Evolutionary conservation across 2,888 invertebrate genomes (phyloP), one percentile per base, ranked within the genome.

Genomic region (Apotomis turbidana): DNA sequence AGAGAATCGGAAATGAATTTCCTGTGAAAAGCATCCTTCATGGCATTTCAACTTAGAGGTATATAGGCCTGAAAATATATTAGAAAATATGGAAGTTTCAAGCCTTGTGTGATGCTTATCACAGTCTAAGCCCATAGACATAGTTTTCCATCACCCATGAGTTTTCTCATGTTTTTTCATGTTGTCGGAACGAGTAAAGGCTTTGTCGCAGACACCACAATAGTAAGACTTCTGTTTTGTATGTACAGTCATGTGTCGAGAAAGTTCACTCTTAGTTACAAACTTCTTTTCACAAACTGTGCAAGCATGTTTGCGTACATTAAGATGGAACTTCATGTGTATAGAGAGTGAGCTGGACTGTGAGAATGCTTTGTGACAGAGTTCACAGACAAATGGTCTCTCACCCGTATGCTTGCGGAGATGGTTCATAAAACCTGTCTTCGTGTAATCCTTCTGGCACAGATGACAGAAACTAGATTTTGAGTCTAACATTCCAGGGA

Each of bases 121-220:
- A 80, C 76, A 74, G 63, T 54, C 69, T 51, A 61, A 75, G 73
- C 76, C 76, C 74, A 73, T 68, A 52, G 54, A 71, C 59, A 60
- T 57, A 38, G 12, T 54, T 44, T 69, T 73, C 61, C 74, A 77
- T 86, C 85, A 93, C 77, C 93, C 93, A 86, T 94, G 94, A 78
- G 94, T 94, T 85, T 94, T 94, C 80, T 94, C 94, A 88, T 94
- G 94, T 83, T 94, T 94, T 81, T 94, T 94, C 94, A 94, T 94
- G 76, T 94, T 94, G 76, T 94, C 94, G 38, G 94, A 94, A 72
- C 94, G 90, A 75, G 94, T 94, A 80, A 94, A 94, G 61, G 94
- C 94, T 82, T 94, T 94, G 80, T 94, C 94, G 79, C 94, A 94
- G 44, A 94, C 93, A 69, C 94, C 92, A 81, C 94, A 94, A 77